Percentiles rank a stretch among this genome's conserved stretches.
phyloP scores from a whole-genome alignment of 2,888 invertebrate species.

The Pammene aurita region DNA sequence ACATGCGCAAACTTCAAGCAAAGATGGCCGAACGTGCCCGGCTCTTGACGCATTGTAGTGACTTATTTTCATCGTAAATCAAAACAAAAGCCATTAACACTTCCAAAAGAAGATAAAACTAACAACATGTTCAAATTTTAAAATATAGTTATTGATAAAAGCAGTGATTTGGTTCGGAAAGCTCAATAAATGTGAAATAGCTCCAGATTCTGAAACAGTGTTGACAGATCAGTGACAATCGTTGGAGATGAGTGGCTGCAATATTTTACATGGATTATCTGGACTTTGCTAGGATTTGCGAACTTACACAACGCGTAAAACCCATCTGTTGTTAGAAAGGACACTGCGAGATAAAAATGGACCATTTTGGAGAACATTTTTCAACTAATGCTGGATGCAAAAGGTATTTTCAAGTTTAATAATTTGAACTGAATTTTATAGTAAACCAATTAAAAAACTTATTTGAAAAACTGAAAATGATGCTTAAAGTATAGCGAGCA shows the following conservation, averaged over 20 bases:
- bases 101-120: slow-evolving; percentile 38
- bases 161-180: slow-evolving; percentile 20
- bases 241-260: slow-evolving; percentile 60
- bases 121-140: slow-evolving; percentile 12
- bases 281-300: slow-evolving; percentile 43
- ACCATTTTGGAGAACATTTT: slow-evolving; percentile 26
- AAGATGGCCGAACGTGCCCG: slow-evolving; percentile 65
- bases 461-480: not conserved
- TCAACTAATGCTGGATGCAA: slow-evolving; percentile 2
- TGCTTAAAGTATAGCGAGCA: not conserved
- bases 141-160: slow-evolving; percentile 41
- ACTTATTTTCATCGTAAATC: slow-evolving; percentile 55
- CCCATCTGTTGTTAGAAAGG: slow-evolving; percentile 9
- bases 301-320: slow-evolving; percentile 10
- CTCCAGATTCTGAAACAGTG: slow-evolving; percentile 47
- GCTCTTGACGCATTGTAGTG: slow-evolving; percentile 56
- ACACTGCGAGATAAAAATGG: slow-evolving; percentile 45
- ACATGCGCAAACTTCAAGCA: slow-evolving; percentile 58
- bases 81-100: slow-evolving; percentile 45
- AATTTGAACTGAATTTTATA: not conserved
- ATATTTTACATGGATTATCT: slow-evolving; percentile 50
- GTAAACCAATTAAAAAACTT: not conserved
- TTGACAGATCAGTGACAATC: slow-evolving; percentile 65
- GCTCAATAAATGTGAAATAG: slow-evolving; percentile 26
- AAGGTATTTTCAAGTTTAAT: slow-evolving; percentile 13